A percentile compares a stretch with the other conserved stretches of the same genome.
These are phyloP conservation scores for Eulimnadia texana DNA, from an alignment of 1,140 invertebrate species.

Conservation along the genomic window DNA sequence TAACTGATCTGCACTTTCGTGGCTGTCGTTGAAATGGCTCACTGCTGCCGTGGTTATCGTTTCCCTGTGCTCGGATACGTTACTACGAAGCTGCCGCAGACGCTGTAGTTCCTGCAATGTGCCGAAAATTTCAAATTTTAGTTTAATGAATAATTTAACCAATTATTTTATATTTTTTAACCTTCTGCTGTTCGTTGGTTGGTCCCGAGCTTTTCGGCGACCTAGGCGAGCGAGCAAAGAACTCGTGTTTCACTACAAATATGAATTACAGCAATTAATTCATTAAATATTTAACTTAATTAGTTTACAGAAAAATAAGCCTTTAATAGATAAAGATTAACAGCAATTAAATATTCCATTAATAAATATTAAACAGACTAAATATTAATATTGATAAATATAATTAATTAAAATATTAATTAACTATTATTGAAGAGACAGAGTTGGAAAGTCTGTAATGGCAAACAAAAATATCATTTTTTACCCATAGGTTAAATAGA, in stretches of 20 bases:
- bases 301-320: no score
- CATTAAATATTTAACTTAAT: no score
- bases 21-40: not conserved
- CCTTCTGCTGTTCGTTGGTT: not conserved
- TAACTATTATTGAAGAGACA: no score
- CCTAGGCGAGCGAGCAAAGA: slow-evolving; percentile 1
- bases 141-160: not conserved
- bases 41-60: slow-evolving; percentile 5
- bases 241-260: not conserved
- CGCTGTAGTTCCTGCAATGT: slow-evolving; percentile 19
- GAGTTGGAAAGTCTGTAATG: no score
- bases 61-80: slow-evolving; percentile 9
- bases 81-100: slow-evolving; percentile 10
- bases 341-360: no score
- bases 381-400: not conserved
- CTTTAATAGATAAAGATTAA: no score
- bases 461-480: no score
- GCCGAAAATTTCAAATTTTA: slow-evolving; percentile 3
- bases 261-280: no score
- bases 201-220: slow-evolving; percentile 1
- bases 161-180: not conserved
- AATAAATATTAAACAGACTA: not conserved
- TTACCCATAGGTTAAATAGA: no score
- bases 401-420: not conserved
- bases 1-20: slow-evolving; percentile 12